Percentiles rank a stretch among this genome's conserved stretches.
Evolutionary conservation across 2,888 invertebrate species (phyloP).

Genomic region (Hoplodrina ambigua): DNA sequence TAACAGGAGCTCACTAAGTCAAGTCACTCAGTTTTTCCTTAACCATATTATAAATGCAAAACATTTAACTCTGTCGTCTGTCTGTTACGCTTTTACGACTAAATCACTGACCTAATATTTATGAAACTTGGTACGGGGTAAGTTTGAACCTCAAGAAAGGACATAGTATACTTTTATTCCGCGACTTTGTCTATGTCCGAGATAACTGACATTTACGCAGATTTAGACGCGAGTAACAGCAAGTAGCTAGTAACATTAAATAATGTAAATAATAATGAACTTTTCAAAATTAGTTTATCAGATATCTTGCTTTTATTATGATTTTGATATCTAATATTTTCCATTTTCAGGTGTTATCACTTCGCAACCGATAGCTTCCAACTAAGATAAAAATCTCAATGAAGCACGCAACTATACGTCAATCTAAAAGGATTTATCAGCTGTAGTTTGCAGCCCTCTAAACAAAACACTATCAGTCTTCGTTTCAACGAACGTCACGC

Average conservation of each 20-base stretch:
- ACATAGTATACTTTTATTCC: too few species aligned
- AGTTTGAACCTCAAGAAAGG: too few species aligned
- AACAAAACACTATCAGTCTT: conserved; percentile 17
- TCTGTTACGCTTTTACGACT: too few species aligned
- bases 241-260: too few species aligned
- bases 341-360: conserved; percentile 1
- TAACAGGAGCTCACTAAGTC: not conserved
- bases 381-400: conserved; percentile 33
- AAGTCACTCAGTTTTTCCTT: too few species aligned
- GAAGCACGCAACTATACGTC: not conserved
- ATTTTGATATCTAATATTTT: not conserved
- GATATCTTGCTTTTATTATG: not conserved
- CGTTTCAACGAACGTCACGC: conserved; percentile 36
- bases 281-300: not conserved
- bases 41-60: too few species aligned
- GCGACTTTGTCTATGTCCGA: too few species aligned
- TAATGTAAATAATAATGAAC: not conserved
- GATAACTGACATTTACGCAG: too few species aligned
- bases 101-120: too few species aligned
- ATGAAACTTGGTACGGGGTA: too few species aligned
- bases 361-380: conserved; percentile 2
- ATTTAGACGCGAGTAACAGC: too few species aligned
- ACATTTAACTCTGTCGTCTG: too few species aligned
- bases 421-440: not conserved
- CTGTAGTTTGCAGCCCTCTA: conserved; percentile 6